Evolutionary conservation across 2,113 vertebrate genomes (phyloP), one percentile per base, ranked within the genome.

Genomic region (Carassius carassius): DNA sequence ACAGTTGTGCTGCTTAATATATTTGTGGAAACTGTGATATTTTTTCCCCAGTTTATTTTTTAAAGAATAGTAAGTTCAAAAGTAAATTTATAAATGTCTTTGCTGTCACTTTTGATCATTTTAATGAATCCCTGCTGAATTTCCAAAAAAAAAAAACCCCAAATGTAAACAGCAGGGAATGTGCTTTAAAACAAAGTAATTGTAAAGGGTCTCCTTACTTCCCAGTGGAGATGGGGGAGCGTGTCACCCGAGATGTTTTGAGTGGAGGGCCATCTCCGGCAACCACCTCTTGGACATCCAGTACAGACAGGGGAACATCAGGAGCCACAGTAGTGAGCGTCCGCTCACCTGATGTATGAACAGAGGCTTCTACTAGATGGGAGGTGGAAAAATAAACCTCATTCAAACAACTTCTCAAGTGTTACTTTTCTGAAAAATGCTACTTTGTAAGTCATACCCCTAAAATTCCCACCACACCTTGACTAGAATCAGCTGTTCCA

Each of bases 381-480:
- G 58, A 73, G 9, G 17, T 10, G 17, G 6, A 17, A 54, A 78
- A 9, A 82, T 63, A 49, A 72, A 1, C 12, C 5, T 37, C 19
- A 44, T 80, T 79, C 0, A 47, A 25, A 47, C 21, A 8, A 44
- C 44, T 44, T n/a, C 5, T 11, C 13, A 17, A 32, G 17, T n/a
- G 37, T n/a, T 44, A 73, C 21, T 23, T 74, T 13, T 47, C 21
- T 23, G 37, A 54, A 76, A 54, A 4, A 5, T 49, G 21, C 11
- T 72, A 17, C 29, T 67, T 67, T 35, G 7, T 29, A 16, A 16
- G 29, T 10, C 29, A 35, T 10, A 35, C 7, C 14, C 13, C 14
- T 56, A 29, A 51, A 51, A 77, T 21, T 17, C 75, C 49, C n/a
- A 51, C 25, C 91, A 95, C 84, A 99, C 97, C 96, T 95, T 93